Evolutionary conservation across 2,113 vertebrate species (phyloP).

Genomic region (Forbesichthys agassizii): DNA sequence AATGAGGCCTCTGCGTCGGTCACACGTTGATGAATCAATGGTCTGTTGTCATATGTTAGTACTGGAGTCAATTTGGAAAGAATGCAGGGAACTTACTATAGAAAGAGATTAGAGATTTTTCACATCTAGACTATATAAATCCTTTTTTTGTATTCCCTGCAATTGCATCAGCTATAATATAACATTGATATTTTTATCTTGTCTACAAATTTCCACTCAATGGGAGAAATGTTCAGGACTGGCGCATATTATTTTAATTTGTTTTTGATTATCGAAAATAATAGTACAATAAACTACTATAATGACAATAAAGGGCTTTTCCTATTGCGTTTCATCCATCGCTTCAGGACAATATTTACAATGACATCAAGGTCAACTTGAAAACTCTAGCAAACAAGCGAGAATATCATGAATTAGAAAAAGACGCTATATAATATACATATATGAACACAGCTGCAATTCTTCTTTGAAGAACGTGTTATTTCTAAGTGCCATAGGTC

Average conservation of each 20-base stretch:
- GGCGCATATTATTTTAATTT: conserved; percentile 19
- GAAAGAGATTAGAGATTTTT: conserved; percentile 18
- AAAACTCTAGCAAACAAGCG: conserved; percentile 53
- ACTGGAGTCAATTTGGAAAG: conserved; percentile 15
- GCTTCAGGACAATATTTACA: conserved; percentile 64
- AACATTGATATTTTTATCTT: conserved; percentile 26
- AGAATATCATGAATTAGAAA: conserved; percentile 50
- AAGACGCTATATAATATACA: conserved; percentile 68
- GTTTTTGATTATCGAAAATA: conserved; percentile 27
- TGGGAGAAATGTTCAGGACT: conserved; percentile 26
- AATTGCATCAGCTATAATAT: conserved; percentile 30
- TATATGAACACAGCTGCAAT: conserved; percentile 52
- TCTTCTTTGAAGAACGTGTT: conserved; percentile 38
- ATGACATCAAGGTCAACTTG: conserved; percentile 59
- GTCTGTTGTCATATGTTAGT: conserved; percentile 13
- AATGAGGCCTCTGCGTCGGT: neutral
- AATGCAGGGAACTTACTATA: neutral
- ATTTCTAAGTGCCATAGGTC: conserved; percentile 50
- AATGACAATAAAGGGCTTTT: conserved; percentile 51
- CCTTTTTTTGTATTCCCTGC: conserved; percentile 57
- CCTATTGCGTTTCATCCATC: conserved; percentile 26
- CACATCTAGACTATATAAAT: conserved; percentile 38
- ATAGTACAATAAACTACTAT: conserved; percentile 15
- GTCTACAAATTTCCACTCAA: conserved; percentile 33
- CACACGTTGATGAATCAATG: neutral